Percentiles rank a stretch among this genome's conserved stretches.
Evolutionary conservation across 2,113 vertebrate genomes (phyloP).

Genomic region (Ammospiza caudacuta): DNA sequence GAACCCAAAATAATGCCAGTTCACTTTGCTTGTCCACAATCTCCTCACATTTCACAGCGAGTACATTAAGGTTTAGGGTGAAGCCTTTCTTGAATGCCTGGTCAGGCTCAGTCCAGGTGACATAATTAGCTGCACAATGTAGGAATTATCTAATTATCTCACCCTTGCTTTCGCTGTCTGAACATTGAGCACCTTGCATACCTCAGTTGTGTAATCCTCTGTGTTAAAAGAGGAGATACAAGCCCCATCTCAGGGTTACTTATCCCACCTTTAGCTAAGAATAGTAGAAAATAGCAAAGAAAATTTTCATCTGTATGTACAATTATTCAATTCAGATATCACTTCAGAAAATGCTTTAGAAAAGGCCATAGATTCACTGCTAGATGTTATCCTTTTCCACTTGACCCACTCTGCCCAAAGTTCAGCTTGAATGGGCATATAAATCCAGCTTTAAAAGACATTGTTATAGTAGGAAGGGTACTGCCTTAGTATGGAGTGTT

Average conservation of each 20-base stretch:
- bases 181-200: background rate
- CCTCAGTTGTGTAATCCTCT: background rate
- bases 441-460: background rate
- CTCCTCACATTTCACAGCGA: background rate
- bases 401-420: background rate
- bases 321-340: background rate
- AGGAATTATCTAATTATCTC: background rate
- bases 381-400: background rate
- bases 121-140: rapidly evolving
- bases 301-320: background rate
- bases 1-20: background rate
- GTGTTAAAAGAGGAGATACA: background rate
- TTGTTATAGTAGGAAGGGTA: background rate
- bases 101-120: background rate
- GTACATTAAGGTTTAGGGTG: background rate
- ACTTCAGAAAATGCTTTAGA: background rate
- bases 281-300: background rate
- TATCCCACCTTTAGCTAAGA: background rate
- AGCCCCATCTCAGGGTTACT: background rate
- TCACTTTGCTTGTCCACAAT: background rate
- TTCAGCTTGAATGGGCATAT: background rate
- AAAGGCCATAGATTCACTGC: background rate
- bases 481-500: background rate
- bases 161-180: rapidly evolving
- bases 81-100: background rate